Evolutionary conservation across 1,140 invertebrate genomes (phyloP), one percentile per base, ranked within the genome.

Genomic region (Cotesia glomerata): DNA sequence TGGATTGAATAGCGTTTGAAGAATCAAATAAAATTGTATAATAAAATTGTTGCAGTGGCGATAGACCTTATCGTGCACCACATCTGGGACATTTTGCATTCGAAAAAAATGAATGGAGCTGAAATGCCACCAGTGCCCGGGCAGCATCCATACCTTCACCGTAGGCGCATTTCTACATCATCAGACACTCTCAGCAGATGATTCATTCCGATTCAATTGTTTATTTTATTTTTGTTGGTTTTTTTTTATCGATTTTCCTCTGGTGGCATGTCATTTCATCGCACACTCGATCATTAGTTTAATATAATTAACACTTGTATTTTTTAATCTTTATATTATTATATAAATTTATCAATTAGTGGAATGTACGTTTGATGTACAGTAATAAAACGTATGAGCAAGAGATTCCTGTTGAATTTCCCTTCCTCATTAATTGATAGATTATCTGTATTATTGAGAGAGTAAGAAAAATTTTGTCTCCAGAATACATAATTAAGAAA

Each of bases 31-130:
- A 73, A 56, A 14, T 61, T 39, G 63, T 70, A 68, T 45, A 54
- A 58, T 69, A 13, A 7, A 58, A 13, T 87, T 91, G 94, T 93
- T 90, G 91, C 93, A 98, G 97, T 99, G 91, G 97, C 97, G 88
- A 98, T 99, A 91, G 96, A 97, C 88, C 91, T 99, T 86, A 98
- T 99, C 89, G 97, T 99, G 81, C 96, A 98, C 87, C 97, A 98
- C 91, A 98, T 99, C 88, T 93, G 95, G 90, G 97, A 98, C 89
- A 93, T 97, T 81, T 92, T 98, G 85, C 92, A 90, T 87, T 89
- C 89, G 85, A 91, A 90, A 89, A 90, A 86, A 45, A 45, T 45
- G 39, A 45, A 45, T 5, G 39, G 39, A 79, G 83, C 82, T 76
- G 84, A 87, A 76, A 81, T 79, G 75, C 78, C 82, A 82, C 79